Base-by-base conservation (phyloP, 2,113 vertebrate species). In the Pedetes capensis region DNA sequence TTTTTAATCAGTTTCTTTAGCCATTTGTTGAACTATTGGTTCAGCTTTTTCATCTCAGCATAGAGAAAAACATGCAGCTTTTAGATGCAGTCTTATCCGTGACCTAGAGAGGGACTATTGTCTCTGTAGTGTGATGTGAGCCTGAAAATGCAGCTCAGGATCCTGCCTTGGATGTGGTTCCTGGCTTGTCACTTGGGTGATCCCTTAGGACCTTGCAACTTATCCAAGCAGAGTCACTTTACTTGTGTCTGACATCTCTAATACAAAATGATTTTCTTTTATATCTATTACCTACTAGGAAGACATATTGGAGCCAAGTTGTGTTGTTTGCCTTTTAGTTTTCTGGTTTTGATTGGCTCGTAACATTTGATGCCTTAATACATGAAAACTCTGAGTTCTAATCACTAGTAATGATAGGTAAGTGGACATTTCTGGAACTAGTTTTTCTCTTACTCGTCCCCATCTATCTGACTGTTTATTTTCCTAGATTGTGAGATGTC, bases 61-160 rank as follows among this genome's bases (percentile, higher is more conserved):
- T 69, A 51, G 59, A 93, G 87, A 61, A 82, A 39, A 75, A 75
- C 18, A 51, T 37, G 47, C 32, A 59, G 71, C 66, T 74, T 93
- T 93, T 72, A 96, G 83, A 59, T 92, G 91, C 87, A 74, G 61
- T 76, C 94, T 96, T 61, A 0, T 6, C 37, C 68, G 1, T 93
- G 95, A 47, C 98, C 94, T 97, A 94, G 86, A 95, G 94, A 80
- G 87, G 87, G 78, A 96, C 97, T 94, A 39, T 87, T 92, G 95
- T 96, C 92, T 95, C 94, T 96, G 3, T 89, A 72, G 81, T 74
- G 5, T 49, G 79, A 71, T 79, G 57, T 71, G 23, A 92, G 82
- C 59, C 69, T 95, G 49, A 72, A 49, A 93, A 79, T 76, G 55
- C 57, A 72, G 69, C 61, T 87, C 20, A 13, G 9, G 79, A 75